Evolutionary conservation across 2,888 invertebrate genomes (phyloP).

Genomic region (Tryphoninae sp.): DNA sequence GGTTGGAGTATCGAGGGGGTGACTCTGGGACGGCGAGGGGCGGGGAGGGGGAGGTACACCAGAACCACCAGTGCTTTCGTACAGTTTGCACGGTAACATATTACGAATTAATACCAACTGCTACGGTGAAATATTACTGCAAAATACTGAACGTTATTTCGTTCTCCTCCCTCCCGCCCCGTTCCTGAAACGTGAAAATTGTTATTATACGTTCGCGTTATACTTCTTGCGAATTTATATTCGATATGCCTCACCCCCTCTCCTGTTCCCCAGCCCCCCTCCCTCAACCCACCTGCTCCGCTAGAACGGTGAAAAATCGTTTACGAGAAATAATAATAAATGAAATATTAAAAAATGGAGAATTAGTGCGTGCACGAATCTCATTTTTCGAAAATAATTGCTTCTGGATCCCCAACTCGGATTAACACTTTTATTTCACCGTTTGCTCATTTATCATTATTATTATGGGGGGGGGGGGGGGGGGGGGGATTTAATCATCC

Average conservation of each 20-base stretch:
- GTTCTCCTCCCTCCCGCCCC: slow-evolving; percentile 64
- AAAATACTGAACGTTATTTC: slow-evolving; percentile 81
- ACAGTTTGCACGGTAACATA: slow-evolving; percentile 81
- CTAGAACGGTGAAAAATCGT: slow-evolving; percentile 59
- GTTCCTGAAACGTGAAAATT: slow-evolving; percentile 70
- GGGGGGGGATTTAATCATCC: too few relatives aligned
- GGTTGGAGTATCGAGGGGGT: slow-evolving; percentile 54
- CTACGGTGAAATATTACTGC: slow-evolving; percentile 81
- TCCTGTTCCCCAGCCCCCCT: slow-evolving; percentile 22
- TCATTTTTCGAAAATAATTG: slow-evolving; percentile 50
- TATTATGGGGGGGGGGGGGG: not conserved
- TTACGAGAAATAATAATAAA: slow-evolving; percentile 57
- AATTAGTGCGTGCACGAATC: slow-evolving; percentile 44
- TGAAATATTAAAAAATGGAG: slow-evolving; percentile 53
- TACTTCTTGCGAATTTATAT: slow-evolving; percentile 77
- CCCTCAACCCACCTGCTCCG: slow-evolving; percentile 13
- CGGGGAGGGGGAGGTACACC: slow-evolving; percentile 52
- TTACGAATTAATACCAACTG: slow-evolving; percentile 82
- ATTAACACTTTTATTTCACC: slow-evolving; percentile 8
- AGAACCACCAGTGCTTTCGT: slow-evolving; percentile 70
- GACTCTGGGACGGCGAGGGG: slow-evolving; percentile 34
- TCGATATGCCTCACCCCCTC: slow-evolving; percentile 60
- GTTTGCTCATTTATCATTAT: not conserved
- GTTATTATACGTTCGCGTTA: slow-evolving; percentile 72
- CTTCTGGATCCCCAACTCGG: not conserved